Evolutionary conservation across 92 coral and sea anemone species (phyloP), one percentile per base, ranked within the genome.

Genomic region (Scolanthus callimorphus): DNA sequence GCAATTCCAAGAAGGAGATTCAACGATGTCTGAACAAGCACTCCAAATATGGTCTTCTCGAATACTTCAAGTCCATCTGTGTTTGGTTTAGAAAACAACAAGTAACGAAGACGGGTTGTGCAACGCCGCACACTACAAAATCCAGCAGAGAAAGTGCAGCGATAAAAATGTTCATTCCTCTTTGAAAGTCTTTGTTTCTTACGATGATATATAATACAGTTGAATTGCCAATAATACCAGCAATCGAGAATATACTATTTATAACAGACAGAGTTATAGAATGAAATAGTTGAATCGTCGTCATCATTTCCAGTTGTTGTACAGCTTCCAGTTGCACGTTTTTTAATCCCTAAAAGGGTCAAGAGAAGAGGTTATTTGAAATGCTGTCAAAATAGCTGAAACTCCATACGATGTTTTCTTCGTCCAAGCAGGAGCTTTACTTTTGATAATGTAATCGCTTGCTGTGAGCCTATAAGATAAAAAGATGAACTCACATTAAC

Each of bases 31-130:
- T 82, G 89, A 19, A 82, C 54, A 17, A 68, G 55, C 4, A 79
- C 71, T 20, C 65, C 70, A 39, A 62, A 76, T 9, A 79, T 57
- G 22, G 43, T 52, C 4, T 76, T 15, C 20, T 69, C 83, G 37
- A 82, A 76, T 11, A 61, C 68, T 25, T 41, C 26, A 19, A 70
- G n/a, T n/a, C n/a, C n/a, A n/a, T n/a, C n/a, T n/a, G 45, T 15
- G 43, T 45, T 19, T 37, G 55, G 45, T 56, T 57, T 25, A 65
- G 56, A 22, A 80, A 62, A n/a, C n/a, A n/a, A n/a, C n/a, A n/a
- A 39, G 62, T 69, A 29, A 82, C 60, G 17, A 76, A 82, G 29
- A 82, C 68, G 2, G 89, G 89, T 19, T 82, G 89, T 1, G 68
- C 79, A 13, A 76, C 29, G 22, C 31, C 21, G 29, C 89, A 82